Percentiles rank a stretch among this genome's conserved stretches.
phyloP scores from a whole-genome alignment of 2,888 invertebrate species.

The Scelioninae gen. 1 region DNA sequence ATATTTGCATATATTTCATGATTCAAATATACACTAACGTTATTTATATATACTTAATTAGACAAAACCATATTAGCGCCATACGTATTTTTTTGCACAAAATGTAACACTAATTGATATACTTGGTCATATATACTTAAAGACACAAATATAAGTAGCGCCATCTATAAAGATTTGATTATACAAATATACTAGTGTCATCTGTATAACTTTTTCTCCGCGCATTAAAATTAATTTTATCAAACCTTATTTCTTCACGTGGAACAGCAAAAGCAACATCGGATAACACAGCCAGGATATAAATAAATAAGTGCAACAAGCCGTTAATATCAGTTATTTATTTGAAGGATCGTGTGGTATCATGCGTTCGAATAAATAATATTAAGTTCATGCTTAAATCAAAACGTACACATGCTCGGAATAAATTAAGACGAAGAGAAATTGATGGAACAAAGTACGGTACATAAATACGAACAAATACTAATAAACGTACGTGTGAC shows the following conservation, averaged over 20 bases:
- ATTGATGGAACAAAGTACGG: constrained; percentile 59
- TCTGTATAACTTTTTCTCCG: too few relatives aligned
- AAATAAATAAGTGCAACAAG: constrained; percentile 82
- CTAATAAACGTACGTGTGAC: constrained; percentile 46
- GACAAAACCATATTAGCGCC: too few relatives aligned
- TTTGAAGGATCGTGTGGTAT: constrained; percentile 77
- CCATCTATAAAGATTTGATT: not conserved
- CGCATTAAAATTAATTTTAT: too few relatives aligned
- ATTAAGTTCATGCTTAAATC: constrained; percentile 76
- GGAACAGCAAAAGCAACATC: constrained; percentile 75
- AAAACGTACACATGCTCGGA: constrained; percentile 81
- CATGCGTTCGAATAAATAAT: constrained; percentile 83
- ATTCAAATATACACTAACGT: too few relatives aligned
- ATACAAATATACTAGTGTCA: not conserved
- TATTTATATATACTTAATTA: too few relatives aligned
- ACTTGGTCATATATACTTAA: too few relatives aligned
- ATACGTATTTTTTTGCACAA: too few relatives aligned
- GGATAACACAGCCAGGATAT: constrained; percentile 78
- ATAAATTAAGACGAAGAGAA: constrained; percentile 81
- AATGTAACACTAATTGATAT: too few relatives aligned
- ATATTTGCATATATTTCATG: too few relatives aligned
- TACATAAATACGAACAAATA: constrained; percentile 37
- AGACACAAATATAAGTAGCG: too few relatives aligned
- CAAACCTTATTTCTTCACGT: constrained; percentile 52
- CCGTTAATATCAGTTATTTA: constrained; percentile 83